Base-by-base conservation (phyloP, 2,888 invertebrate species). In the Scotopteryx bipunctaria region DNA sequence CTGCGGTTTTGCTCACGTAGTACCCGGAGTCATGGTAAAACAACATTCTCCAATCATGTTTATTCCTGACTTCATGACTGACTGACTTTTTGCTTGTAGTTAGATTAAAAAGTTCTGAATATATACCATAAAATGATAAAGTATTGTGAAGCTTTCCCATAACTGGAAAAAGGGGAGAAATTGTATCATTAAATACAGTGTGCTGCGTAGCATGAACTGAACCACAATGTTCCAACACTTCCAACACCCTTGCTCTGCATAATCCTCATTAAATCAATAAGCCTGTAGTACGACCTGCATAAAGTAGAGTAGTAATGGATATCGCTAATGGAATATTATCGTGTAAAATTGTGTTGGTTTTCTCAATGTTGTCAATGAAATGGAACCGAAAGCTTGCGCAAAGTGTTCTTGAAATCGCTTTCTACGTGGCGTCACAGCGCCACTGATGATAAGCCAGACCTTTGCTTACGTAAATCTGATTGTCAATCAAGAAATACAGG, bases 391-490 rank as follows among this genome's bases (percentile, higher is more conserved):
- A 72, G 68, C 64, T 85, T 85, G 74, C 81, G 78, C 76, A 83
- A n/a, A 62, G 83, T 78, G 78, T 78, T 83, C 81, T 81, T 83
- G 81, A 81, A 82, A 81, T 82, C 78, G 82, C 81, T 86, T 83
- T 84, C 83, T 81, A 83, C 83, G 73, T 68, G 72, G 75, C 81
- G 81, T 78, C 81, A 81, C 78, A 66, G 57, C 61, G 58, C 50
- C 57, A 58, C 66, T 57, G 71, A 37, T 78, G 81, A 81, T 81
- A 83, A 80, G 78, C 73, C 59, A 62, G 68, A 77, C 76, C 82
- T 42, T 80, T 80, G 72, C 80, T 83, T 86, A 83, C 81, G 81
- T 83, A 85, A 82, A 81, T 69, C 68, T 70, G 65, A 69, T 66
- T 70, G 70, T 64, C 73, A 67, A 66, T 67, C 63, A 71, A 71